Evolutionary conservation across 1,140 invertebrate genomes (phyloP).

Genomic region (Dendrolimus kikuchii): DNA sequence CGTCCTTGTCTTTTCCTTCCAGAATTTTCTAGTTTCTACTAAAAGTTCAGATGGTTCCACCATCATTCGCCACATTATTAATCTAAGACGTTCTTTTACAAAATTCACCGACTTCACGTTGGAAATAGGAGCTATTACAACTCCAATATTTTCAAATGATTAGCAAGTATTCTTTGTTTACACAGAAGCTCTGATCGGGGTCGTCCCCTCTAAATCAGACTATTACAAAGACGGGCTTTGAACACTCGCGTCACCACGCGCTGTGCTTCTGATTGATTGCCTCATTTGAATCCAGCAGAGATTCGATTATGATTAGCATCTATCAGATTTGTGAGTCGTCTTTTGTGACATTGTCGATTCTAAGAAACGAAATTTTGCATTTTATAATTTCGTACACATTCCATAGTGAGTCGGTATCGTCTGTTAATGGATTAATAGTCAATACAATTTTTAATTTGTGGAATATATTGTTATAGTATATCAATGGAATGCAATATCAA

Average conservation of each 20-base stretch:
- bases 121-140: too few relatives aligned
- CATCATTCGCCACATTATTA: too few relatives aligned
- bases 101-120: too few relatives aligned
- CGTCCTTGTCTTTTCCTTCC: too few relatives aligned
- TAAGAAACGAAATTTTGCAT: background rate
- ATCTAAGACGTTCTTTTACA: too few relatives aligned
- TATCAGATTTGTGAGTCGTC: conserved; percentile 20
- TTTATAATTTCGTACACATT: background rate
- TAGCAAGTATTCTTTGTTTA: too few relatives aligned
- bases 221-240: too few relatives aligned
- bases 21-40: too few relatives aligned
- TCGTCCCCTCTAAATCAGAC: too few relatives aligned
- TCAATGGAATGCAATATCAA: background rate
- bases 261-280: conserved; percentile 48
- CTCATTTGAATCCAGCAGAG: conserved; percentile 47
- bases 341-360: conserved; percentile 17
- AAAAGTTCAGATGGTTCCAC: too few relatives aligned
- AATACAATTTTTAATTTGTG: conserved; percentile 1
- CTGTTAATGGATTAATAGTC: background rate
- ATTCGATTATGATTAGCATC: conserved; percentile 53
- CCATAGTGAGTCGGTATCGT: background rate
- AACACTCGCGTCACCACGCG: conserved; percentile 24
- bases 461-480: background rate
- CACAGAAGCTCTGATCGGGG: too few relatives aligned
- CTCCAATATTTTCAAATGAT: too few relatives aligned